A percentile compares a stretch with the other conserved stretches of the same genome.
phyloP scores from a whole-genome alignment of 2,888 invertebrate genomes.

The Pherbina coryleti region DNA sequence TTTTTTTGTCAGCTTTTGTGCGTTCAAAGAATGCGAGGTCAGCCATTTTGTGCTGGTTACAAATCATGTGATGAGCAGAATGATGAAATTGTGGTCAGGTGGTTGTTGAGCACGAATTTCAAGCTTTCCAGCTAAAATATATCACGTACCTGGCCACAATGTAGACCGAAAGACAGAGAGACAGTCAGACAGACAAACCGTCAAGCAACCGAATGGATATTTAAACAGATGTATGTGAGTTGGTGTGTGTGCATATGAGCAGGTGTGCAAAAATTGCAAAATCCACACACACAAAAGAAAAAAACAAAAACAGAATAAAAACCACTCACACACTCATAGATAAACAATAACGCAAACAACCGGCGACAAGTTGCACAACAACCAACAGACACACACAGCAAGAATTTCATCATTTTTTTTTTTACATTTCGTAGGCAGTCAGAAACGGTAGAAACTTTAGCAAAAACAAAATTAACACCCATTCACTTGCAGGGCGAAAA shows the following conservation, averaged over 20 bases:
- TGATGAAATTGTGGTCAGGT: background rate
- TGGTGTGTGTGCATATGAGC: slow-evolving; percentile 45
- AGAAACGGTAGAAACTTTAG: too few species aligned
- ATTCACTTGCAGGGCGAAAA: too few species aligned
- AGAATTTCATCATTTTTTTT: background rate
- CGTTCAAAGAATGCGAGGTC: background rate
- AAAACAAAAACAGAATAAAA: background rate
- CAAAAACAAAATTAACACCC: too few species aligned
- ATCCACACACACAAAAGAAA: slow-evolving; percentile 3
- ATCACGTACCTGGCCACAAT: background rate
- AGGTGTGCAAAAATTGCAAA: slow-evolving; percentile 38
- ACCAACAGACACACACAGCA: background rate
- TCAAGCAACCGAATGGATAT: background rate
- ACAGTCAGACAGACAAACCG: slow-evolving; percentile 8
- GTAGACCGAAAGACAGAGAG: background rate
- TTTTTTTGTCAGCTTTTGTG: background rate
- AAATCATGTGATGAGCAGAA: background rate
- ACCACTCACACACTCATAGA: background rate
- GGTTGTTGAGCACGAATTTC: background rate
- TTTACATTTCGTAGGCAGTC: background rate
- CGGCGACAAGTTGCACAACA: background rate
- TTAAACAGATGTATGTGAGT: slow-evolving; percentile 17
- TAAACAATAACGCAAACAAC: background rate
- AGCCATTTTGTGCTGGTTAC: background rate
- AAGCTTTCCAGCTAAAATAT: background rate